Evolutionary conservation across 2,888 invertebrate genomes (phyloP), one percentile per base, ranked within the genome.

Genomic region (Phlogophora meticulosa): DNA sequence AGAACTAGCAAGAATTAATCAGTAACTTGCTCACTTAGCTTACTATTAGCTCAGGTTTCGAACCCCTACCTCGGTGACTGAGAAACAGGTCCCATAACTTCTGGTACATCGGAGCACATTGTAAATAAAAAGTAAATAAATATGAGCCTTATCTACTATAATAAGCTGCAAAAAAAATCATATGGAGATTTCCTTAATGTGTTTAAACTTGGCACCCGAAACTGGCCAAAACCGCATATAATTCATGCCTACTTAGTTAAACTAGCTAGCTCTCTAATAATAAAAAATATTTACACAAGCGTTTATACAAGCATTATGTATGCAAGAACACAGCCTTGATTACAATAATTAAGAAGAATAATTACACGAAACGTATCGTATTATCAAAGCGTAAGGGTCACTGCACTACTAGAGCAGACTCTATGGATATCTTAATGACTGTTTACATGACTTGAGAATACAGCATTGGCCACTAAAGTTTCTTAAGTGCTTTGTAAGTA

Each of bases 401-500:
- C 34, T 22, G 13, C 5, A 7, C n/a, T 24, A 5, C 20, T 28
- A 34, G 9, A 45, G 38, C n/a, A 55, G 49, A 22, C 11, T 60
- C 22, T 17, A 32, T 4, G 40, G 15, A 7, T 69, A 28, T 69
- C 20, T 32, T 28, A 32, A 38, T 10, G 11, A 53, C 42, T 32
- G 32, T 45, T 22, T 32, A 20, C 43, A 22, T 38, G 20, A 40
- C 34, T 38, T 43, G 13, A 28, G 34, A 46, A 67, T 36, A 46
- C 52, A 42, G 20, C 46, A 68, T 61, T 55, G 11, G n/a, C 22
- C 28, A 46, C 36, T 42, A n/a, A 55, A 61, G 22, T 55, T 42
- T 17, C 22, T 22, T 52, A 48, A 72, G 34, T 49, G 36, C 15
- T 43, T 48, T 24, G 15, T 49, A 55, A 10, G 28, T 68, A 55